A percentile compares a stretch with the other conserved stretches of the same genome.
Evolutionary conservation across 2,888 invertebrate species (phyloP).

Genomic region (Athetis lepigone): DNA sequence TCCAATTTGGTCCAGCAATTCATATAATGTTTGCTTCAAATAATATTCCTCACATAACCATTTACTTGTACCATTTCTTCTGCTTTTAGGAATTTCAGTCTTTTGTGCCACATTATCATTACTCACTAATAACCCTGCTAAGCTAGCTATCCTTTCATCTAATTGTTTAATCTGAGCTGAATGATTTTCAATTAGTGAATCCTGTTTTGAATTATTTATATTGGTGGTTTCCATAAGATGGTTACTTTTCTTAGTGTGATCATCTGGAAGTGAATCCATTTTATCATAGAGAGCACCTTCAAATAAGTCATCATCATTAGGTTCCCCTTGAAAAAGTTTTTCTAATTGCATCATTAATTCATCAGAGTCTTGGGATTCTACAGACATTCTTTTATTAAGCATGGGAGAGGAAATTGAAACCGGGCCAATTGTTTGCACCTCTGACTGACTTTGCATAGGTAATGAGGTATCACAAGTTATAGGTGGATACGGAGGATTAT

Average conservation of each 20-base stretch:
- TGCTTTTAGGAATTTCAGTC: conserved; percentile 60
- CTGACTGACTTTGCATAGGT: conserved; percentile 32
- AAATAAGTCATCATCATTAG: conserved; percentile 85
- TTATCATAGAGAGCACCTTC: conserved; percentile 76
- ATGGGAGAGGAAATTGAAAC: conserved; percentile 50
- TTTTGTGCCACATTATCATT: conserved; percentile 66
- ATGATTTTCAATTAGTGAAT: conserved; percentile 72
- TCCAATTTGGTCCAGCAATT: conserved; percentile 82
- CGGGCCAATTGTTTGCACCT: conserved; percentile 35
- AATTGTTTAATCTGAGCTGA: conserved; percentile 78
- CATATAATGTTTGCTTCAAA: conserved; percentile 80
- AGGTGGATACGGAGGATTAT: conserved; percentile 53
- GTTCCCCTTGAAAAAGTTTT: conserved; percentile 83
- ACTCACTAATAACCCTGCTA: conserved; percentile 75
- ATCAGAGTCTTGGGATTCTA: conserved; percentile 78
- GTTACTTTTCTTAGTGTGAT: conserved; percentile 57
- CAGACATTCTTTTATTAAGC: conserved; percentile 59
- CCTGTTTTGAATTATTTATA: conserved; percentile 54
- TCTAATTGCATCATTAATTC: conserved; percentile 84
- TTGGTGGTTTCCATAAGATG: conserved; percentile 55
- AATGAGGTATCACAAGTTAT: conserved; percentile 34
- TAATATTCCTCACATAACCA: conserved; percentile 88
- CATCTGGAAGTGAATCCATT: conserved; percentile 66
- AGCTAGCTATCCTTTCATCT: conserved; percentile 79
- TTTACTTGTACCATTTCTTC: conserved; percentile 73